Conservation (phyloP, 2,888 invertebrate species). For the Noctua janthina region DNA sequence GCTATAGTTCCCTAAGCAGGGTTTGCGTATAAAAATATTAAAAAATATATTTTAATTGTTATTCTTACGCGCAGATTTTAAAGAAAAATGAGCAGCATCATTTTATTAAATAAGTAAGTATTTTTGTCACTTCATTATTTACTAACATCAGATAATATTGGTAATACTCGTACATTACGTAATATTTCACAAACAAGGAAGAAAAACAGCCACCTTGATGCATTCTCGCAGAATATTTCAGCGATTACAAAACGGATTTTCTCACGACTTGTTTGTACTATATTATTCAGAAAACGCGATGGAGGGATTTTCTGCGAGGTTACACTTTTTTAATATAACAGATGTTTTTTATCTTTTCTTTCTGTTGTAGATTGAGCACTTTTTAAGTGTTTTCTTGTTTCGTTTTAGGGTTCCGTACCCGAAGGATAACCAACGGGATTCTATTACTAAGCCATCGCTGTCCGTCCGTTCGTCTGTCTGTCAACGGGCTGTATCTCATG, state of each 20-base stretch:
- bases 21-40: no score
- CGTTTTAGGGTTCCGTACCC: neutral
- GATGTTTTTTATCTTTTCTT: constrained; percentile 35
- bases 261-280: constrained; percentile 34
- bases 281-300: constrained; percentile 31
- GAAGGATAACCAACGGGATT: no score
- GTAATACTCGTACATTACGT: neutral
- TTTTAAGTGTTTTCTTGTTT: constrained; percentile 20
- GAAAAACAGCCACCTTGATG: neutral
- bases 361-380: constrained; percentile 13
- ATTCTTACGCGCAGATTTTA: no score
- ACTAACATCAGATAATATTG: neutral
- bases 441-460: no score
- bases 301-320: constrained; percentile 44
- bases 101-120: no score
- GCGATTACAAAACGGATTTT: constrained; percentile 42
- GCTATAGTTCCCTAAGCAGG: no score
- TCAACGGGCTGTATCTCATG: no score
- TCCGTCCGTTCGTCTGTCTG: no score
- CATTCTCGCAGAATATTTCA: constrained; percentile 37
- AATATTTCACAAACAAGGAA: neutral
- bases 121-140: neutral
- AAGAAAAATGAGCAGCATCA: no score
- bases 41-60: no score
- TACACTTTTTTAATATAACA: constrained; percentile 40